Base-by-base conservation (phyloP, 2,888 invertebrate species). In the Drosophila kokeensis region DNA sequence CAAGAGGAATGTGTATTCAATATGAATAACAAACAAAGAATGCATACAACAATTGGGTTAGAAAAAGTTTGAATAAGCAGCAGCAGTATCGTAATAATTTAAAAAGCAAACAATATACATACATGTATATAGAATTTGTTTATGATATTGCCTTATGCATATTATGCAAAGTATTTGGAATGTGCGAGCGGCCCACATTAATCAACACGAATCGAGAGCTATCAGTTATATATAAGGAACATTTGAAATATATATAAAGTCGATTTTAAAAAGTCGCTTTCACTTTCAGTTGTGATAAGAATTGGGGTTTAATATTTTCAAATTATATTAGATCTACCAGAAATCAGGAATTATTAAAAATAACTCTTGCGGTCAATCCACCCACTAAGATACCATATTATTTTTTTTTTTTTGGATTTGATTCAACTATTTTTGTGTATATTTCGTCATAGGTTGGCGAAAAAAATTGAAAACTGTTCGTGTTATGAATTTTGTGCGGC, bases 381-480 rank as follows among this genome's bases (percentile, higher is more conserved):
- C 40, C 40, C 54, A 59, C 30, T 42, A 21, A 75, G 52, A 68
- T 58, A 66, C n/a, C 38, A 67, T 34, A 58, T 64, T 32, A 53
- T 27, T 42, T 42, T 48, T 62, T 42, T 48, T 62, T 36, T 48
- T 45, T 27, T 65, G 32, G 10, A 38, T 55, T 36, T 42, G 50
- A 32, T 40, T 40, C 42, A 69, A 73, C 81, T 85, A 83, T 87
- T 78, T 84, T 76, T 72, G 54, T 57, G 38, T 38, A 13, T 58
- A 83, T 85, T 79, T 85, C 84, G 90, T 89, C 84, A 89, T 87
- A 59, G 73, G 36, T 74, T 81, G 60, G 69, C 73, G 60, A 64
- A 66, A 48, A 48, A 62, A 62, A 70, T 10, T 3, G 58, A 61
- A 69, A 50, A n/a, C 10, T 15, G 53, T 54, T 58, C 66, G 38